Evolutionary conservation across 2,113 vertebrate species (phyloP), one percentile per base, ranked within the genome.

Genomic region (Otocyon megalotis): DNA sequence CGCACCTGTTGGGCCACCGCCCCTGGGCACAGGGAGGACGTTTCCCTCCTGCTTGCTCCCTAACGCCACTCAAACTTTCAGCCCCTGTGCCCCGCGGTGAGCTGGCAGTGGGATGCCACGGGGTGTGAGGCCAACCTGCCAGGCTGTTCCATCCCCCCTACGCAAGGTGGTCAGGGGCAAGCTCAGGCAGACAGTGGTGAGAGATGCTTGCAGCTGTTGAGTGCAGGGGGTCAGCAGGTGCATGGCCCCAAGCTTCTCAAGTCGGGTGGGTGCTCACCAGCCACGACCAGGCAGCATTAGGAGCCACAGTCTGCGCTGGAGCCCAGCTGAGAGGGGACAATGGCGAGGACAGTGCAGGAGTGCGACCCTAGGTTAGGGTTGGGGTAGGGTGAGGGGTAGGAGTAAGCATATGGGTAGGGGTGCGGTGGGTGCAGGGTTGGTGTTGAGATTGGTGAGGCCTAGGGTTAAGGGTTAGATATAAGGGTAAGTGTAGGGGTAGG

Each of bases 251-350:
- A 35, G 76, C 54, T 1, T 2, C 0, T 4, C 0, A 28, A 20
- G 17, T 13, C 24, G 0, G 1, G 53, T 5, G 8, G 32, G 26
- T 4, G 20, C 43, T n/a, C 5, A 0, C 13, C 72, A 22, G n/a
- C 69, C 10, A 37, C 0, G 13, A 2, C 5, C 1, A 5, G 53
- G 37, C 7, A 11, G 32, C 16, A 2, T 26, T 3, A 9, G 58
- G 9, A 14, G 24, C 8, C 0, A 0, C 1, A 8, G 17, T 11
- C 3, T 7, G 26, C 0, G 0, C 7, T 1, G 19, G 65, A 50
- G 53, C 15, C 30, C 15, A 5, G 53, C 24, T 5, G 71, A 24
- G 28, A 35, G 12, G 67, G 7, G 19, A 28, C 32, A 43, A 43
- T 43, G 69, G 13, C 0, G 4, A 16, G 13, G 24, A 8, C 12